A percentile compares a stretch with the other conserved stretches of the same genome.
These are phyloP conservation scores for Drosophila melanosoma DNA, from an alignment of 2,888 invertebrate genomes.

Conservation along the genomic window DNA sequence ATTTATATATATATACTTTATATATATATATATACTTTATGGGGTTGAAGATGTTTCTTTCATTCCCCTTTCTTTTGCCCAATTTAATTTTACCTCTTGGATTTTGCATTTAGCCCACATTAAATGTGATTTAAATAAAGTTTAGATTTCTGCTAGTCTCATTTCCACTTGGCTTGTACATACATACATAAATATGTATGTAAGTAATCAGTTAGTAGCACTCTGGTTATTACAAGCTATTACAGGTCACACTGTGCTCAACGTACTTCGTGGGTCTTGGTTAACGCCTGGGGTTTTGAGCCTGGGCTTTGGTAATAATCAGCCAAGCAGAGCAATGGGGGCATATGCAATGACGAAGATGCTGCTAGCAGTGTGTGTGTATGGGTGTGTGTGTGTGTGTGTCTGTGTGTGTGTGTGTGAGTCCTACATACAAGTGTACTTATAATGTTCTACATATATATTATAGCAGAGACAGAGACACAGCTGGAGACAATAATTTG, in stretches of 20 bases:
- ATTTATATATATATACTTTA: not conserved
- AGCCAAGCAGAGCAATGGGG: slow-evolving; percentile 29
- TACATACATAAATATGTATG: not conserved
- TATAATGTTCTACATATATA: slow-evolving; percentile 19
- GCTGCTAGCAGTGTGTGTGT: not conserved
- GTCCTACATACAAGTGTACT: slow-evolving; percentile 3
- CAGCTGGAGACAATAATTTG: slow-evolving; percentile 47
- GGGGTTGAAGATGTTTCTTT: no score
- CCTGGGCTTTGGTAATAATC: slow-evolving; percentile 34
- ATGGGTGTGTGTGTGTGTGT: not conserved
- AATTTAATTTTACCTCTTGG: not conserved
- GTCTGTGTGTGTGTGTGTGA: not conserved
- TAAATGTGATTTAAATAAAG: not conserved
- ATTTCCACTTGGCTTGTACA: not conserved
- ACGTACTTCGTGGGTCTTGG: not conserved
- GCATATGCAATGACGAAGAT: slow-evolving; percentile 12
- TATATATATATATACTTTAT: no score
- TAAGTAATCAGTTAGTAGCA: not conserved
- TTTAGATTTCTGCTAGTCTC: not conserved
- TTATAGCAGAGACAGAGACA: slow-evolving; percentile 6
- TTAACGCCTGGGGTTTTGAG: slow-evolving; percentile 9
- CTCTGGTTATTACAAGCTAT: not conserved
- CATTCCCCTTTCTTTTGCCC: not conserved
- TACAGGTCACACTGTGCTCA: slow-evolving; percentile 20
- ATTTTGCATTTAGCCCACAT: not conserved